These are phyloP conservation scores for Benitochromis conjunctus DNA, from an alignment of 2,113 vertebrate species.

Conservation along the genomic window DNA sequence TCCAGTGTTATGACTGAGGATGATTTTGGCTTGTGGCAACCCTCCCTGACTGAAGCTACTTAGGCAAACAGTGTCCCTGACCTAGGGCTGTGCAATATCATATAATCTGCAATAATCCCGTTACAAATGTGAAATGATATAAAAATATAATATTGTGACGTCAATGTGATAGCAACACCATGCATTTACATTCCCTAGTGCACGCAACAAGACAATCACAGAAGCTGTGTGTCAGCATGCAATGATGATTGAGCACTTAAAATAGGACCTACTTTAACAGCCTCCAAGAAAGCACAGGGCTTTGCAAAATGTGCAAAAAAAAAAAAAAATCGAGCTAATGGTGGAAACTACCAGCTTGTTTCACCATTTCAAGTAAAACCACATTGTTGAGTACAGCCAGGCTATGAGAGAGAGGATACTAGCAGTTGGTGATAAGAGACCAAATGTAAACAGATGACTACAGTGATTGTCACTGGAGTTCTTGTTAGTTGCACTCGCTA, in stretches of 20 bases:
- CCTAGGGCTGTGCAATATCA: background rate
- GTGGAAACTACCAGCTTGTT: background rate
- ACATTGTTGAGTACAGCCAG: rapidly evolving
- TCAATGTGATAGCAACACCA: background rate
- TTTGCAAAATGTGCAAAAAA: background rate
- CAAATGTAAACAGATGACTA: background rate
- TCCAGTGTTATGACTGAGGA: background rate
- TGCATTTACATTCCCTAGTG: background rate
- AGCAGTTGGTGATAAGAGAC: background rate
- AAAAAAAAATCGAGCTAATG: background rate
- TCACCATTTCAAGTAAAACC: background rate
- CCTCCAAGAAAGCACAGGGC: background rate
- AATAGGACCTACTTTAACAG: background rate
- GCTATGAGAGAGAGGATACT: background rate
- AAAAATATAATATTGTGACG: background rate
- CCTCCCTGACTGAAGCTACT: background rate
- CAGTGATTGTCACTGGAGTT: background rate
- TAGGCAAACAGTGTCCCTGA: background rate
- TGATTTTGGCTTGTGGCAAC: background rate
- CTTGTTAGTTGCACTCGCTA: background rate
- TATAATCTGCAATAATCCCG: background rate
- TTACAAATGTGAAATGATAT: background rate
- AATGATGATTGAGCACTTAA: background rate
- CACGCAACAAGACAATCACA: background rate
- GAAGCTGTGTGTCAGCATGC: background rate